These are phyloP conservation scores for Ploceus nigricollis DNA, from an alignment of 2,113 vertebrate genomes.

Conservation along the genomic window DNA sequence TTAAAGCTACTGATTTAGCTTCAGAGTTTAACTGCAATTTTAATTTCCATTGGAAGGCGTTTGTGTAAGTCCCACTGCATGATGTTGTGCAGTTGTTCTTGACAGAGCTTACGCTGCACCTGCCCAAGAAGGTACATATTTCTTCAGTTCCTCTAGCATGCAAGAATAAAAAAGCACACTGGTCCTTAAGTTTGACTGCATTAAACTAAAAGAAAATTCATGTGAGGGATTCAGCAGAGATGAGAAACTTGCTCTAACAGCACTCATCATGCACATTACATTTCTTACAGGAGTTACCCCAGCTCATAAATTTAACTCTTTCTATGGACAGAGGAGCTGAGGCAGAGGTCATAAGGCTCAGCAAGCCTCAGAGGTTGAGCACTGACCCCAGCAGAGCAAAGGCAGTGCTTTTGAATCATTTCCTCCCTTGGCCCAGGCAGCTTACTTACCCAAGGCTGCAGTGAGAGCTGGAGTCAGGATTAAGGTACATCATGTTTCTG, in stretches of 20 bases:
- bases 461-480: background rate
- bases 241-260: background rate
- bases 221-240: background rate
- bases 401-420: background rate
- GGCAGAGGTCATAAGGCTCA: background rate
- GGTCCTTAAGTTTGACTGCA: background rate
- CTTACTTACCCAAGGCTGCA: background rate
- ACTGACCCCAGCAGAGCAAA: background rate
- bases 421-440: background rate
- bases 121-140: background rate
- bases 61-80: background rate
- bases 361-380: background rate
- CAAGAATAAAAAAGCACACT: background rate
- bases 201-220: background rate
- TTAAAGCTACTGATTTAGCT: background rate
- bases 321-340: background rate
- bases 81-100: background rate
- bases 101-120: background rate
- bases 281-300: background rate
- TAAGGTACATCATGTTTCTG: background rate
- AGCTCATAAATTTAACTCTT: background rate
- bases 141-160: background rate
- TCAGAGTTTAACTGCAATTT: background rate
- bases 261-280: background rate
- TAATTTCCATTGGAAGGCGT: background rate